These are phyloP conservation scores for Coregonus sp. DNA, from an alignment of 2,797 vertebrate genomes.

Conservation along the genomic window DNA sequence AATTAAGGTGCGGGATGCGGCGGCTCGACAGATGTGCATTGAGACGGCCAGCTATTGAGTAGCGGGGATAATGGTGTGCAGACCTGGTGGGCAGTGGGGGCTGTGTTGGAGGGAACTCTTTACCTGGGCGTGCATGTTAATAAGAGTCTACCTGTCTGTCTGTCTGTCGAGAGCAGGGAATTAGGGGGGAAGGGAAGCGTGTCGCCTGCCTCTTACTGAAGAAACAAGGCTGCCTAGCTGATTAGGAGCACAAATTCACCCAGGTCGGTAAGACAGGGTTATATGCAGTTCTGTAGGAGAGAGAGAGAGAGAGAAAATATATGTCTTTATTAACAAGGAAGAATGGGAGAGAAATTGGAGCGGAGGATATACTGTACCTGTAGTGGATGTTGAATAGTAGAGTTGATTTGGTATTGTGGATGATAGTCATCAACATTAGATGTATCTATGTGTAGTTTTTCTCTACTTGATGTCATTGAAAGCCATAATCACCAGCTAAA, in stretches of 20 bases:
- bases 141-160: conserved; percentile 46
- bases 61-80: conserved; percentile 65
- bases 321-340: conserved; percentile 55
- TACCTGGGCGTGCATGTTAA: conserved; percentile 76
- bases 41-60: conserved; percentile 65
- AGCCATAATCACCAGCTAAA: not conserved
- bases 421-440: not conserved
- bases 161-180: conserved; percentile 64
- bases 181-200: conserved; percentile 70
- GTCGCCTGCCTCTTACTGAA: conserved; percentile 62
- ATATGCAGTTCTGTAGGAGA: conserved; percentile 37
- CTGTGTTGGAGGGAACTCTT: conserved; percentile 61
- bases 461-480: not conserved
- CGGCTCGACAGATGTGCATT: conserved; percentile 64
- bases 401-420: not conserved
- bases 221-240: conserved; percentile 66
- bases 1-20: conserved; percentile 67
- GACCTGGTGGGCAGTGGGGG: conserved; percentile 57
- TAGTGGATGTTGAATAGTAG: not conserved
- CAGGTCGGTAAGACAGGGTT: conserved; percentile 56
- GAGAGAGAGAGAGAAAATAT: conserved; percentile 51
- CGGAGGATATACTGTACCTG: not conserved
- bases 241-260: conserved; percentile 69
- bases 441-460: not conserved
- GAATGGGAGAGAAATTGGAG: conserved; percentile 35